A percentile compares a stretch with the other conserved stretches of the same genome.
Conservation (phyloP, 2,797 vertebrate species). For the Synanceia verrucosa region DNA sequence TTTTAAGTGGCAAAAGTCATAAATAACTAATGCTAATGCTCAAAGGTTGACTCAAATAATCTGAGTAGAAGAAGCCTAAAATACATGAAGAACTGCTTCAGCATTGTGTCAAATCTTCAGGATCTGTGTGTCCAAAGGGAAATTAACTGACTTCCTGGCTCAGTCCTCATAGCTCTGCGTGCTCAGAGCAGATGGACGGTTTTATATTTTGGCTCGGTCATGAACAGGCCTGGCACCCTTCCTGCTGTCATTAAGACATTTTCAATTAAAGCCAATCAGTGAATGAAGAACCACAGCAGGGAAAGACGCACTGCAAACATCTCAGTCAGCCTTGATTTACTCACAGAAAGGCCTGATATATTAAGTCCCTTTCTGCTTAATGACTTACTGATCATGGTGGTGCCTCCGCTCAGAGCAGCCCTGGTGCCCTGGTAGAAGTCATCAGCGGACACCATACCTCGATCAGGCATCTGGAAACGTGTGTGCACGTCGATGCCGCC, state of each 20-base stretch:
- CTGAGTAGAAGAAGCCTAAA: background rate
- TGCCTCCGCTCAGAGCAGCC: conserved; percentile 92
- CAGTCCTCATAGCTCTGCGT: conserved; percentile 11
- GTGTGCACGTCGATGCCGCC: conserved; percentile 97
- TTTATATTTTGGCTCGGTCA: conserved; percentile 30
- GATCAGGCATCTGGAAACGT: conserved; percentile 97
- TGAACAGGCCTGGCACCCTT: conserved; percentile 27
- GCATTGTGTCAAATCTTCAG: background rate
- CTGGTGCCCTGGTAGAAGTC: conserved; percentile 98
- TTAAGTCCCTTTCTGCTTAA: too few relatives aligned
- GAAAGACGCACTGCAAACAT: background rate
- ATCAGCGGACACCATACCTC: conserved; percentile 93
- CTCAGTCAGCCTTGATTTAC: background rate
- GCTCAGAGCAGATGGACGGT: conserved; percentile 36
- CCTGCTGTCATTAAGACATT: conserved; percentile 31
- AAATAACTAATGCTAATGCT: too few relatives aligned
- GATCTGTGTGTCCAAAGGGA: background rate
- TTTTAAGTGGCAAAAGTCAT: too few relatives aligned
- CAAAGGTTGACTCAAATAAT: too few relatives aligned
- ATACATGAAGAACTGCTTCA: background rate
- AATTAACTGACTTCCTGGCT: conserved; percentile 24
- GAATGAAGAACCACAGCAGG: conserved; percentile 1
- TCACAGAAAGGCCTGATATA: background rate
- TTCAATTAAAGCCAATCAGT: conserved; percentile 43
- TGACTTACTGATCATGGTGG: conserved; percentile 96